phyloP scores from a whole-genome alignment of 1,140 invertebrate genomes.

The Aphaenogaster ashmeadi region DNA sequence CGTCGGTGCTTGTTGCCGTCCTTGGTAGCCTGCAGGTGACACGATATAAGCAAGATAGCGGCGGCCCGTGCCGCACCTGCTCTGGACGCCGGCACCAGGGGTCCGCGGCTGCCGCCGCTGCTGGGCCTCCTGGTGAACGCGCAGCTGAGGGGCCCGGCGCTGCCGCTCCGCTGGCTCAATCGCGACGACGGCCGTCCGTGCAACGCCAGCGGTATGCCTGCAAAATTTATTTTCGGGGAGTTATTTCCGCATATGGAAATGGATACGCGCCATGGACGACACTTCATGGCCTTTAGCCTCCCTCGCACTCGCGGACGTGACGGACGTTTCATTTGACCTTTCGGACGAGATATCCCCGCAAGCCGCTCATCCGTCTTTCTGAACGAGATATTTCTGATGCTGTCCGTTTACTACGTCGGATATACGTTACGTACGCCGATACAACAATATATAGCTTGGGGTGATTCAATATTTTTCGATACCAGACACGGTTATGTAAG shows the following conservation, averaged over 20 bases:
- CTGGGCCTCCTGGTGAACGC: conserved; percentile 89
- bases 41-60: conserved; percentile 96
- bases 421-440: background rate
- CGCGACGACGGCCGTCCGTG: conserved; percentile 90
- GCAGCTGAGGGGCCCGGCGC: conserved; percentile 89
- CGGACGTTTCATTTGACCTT: conserved; percentile 24
- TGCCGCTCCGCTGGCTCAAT: conserved; percentile 90
- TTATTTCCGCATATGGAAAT: background rate
- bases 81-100: conserved; percentile 91
- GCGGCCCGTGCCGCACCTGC: conserved; percentile 95
- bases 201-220: conserved; percentile 89
- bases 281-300: background rate
- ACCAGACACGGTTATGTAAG: background rate
- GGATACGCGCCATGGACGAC: background rate
- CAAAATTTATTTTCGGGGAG: conserved; percentile 12
- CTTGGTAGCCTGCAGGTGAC: conserved; percentile 90
- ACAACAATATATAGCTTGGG: background rate
- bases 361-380: background rate
- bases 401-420: background rate
- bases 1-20: conserved; percentile 84
- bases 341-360: background rate
- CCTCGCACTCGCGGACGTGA: background rate
- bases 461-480: background rate
- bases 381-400: conserved; percentile 8
- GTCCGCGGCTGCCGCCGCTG: conserved; percentile 88